phyloP scores from a whole-genome alignment of 2,888 invertebrate genomes.

The Zhuqinia jingwanae region DNA sequence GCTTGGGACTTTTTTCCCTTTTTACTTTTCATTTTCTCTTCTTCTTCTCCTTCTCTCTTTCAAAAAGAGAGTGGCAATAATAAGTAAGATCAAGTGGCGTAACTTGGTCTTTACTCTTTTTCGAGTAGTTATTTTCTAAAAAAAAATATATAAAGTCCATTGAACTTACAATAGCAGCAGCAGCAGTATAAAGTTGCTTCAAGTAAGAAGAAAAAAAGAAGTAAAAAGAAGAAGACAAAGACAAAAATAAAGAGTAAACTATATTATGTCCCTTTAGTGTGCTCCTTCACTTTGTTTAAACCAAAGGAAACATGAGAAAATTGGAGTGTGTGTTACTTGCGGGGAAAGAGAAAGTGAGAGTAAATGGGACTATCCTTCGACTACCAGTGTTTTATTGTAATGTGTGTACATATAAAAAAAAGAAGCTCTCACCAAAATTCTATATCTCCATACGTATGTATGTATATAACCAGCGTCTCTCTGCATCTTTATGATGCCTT shows the following conservation, averaged over 20 bases:
- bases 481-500: neutral
- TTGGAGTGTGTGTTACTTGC: neutral
- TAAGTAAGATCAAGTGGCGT: conserved; percentile 43
- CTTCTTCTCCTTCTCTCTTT: conserved; percentile 9
- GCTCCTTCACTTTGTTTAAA: neutral
- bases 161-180: conserved; percentile 29
- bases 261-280: neutral
- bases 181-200: no score
- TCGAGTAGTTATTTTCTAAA: conserved; percentile 42
- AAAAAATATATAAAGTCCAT: conserved; percentile 34
- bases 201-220: no score
- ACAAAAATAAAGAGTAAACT: conserved; percentile 9
- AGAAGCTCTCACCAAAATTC: conserved; percentile 17
- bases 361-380: conserved; percentile 24
- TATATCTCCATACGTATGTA: conserved; percentile 26
- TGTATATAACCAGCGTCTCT: no score
- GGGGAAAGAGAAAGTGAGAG: neutral
- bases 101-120: conserved; percentile 33
- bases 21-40: neutral
- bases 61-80: conserved; percentile 42
- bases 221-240: neutral
- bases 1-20: neutral
- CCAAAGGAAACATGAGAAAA: neutral
- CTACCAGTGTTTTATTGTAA: neutral
- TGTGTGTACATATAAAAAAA: neutral